phyloP scores from a whole-genome alignment of 92 coral and sea anemone species.

The Palythoa heliodiscus region DNA sequence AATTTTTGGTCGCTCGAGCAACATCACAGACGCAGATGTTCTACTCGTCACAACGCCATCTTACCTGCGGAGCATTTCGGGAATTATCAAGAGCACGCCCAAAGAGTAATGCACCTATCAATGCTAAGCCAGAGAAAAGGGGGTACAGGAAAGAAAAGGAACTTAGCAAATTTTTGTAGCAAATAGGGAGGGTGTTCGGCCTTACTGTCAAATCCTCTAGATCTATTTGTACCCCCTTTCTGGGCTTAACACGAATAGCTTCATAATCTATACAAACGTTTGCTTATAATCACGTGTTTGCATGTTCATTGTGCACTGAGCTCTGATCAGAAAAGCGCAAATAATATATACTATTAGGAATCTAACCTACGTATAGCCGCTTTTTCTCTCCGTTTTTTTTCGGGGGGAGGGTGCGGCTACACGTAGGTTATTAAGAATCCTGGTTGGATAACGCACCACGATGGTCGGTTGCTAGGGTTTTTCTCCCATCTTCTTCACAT shows the following conservation, averaged over 20 bases:
- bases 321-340: background rate
- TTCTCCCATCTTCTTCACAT: too few relatives aligned
- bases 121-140: background rate
- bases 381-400: too few relatives aligned
- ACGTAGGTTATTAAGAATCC: too few relatives aligned
- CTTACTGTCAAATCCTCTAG: background rate
- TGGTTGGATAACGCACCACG: background rate
- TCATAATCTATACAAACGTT: background rate
- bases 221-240: background rate
- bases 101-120: conserved; percentile 69
- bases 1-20: conserved; percentile 73
- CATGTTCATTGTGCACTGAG: background rate
- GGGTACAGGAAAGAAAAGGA: background rate
- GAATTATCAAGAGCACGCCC: conserved; percentile 67
- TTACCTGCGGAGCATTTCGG: conserved; percentile 75
- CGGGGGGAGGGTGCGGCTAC: too few relatives aligned
- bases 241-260: background rate
- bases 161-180: background rate
- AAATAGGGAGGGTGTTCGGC: background rate
- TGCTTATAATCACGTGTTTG: background rate
- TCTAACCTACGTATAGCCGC: too few relatives aligned
- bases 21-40: conserved; percentile 89
- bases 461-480: too few relatives aligned
- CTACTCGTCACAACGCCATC: conserved; percentile 87
- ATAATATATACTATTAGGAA: too few relatives aligned